These are phyloP conservation scores for Pharmacophagus antenor DNA, from an alignment of 2,888 invertebrate species.

Conservation along the genomic window DNA sequence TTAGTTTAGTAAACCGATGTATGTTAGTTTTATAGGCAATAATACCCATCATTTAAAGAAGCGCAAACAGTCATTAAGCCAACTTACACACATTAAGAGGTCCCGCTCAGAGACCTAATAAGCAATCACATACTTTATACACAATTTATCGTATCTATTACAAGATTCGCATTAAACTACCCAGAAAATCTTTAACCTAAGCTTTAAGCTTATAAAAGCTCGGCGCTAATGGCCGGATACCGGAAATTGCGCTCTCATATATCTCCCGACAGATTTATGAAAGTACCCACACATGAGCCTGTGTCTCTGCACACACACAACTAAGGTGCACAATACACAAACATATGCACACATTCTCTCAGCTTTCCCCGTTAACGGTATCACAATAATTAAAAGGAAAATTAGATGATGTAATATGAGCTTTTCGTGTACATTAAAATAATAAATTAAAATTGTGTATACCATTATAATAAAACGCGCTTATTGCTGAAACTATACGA, in stretches of 20 bases:
- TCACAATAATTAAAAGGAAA: constrained; percentile 76
- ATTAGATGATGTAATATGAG: constrained; percentile 51
- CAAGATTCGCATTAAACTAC: constrained; percentile 82
- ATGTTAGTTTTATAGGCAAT: too few relatives aligned
- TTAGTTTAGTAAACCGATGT: too few relatives aligned
- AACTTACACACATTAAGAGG: constrained; percentile 80
- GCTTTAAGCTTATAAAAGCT: constrained; percentile 84
- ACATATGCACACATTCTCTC: constrained; percentile 45
- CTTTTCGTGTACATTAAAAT: too few relatives aligned
- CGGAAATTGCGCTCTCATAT: constrained; percentile 95
- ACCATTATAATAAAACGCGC: too few relatives aligned
- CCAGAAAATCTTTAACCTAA: constrained; percentile 82
- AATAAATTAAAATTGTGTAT: too few relatives aligned
- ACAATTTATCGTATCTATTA: constrained; percentile 81
- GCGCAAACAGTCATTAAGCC: constrained; percentile 71
- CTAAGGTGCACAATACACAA: constrained; percentile 37
- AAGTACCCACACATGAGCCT: constrained; percentile 85
- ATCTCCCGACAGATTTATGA: constrained; percentile 94
- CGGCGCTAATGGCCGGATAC: constrained; percentile 91
- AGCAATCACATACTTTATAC: constrained; percentile 80
- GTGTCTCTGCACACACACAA: constrained; percentile 68
- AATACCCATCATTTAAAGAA: constrained; percentile 33
- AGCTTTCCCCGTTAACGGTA: constrained; percentile 60
- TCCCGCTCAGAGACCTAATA: constrained; percentile 79
- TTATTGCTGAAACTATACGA: too few relatives aligned